Conservation (phyloP, 1,140 invertebrate species). For the Myzus persicae region DNA sequence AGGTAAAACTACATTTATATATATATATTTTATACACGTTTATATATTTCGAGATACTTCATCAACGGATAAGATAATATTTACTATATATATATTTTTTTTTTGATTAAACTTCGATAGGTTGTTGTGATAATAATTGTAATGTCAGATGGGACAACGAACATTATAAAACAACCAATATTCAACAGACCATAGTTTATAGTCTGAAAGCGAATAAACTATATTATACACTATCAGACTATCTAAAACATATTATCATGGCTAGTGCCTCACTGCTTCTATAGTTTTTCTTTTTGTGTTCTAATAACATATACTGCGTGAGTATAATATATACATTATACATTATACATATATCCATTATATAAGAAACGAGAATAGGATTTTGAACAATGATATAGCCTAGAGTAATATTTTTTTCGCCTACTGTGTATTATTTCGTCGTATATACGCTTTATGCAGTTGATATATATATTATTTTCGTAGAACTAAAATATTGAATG, state of each 20-base stretch:
- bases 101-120: background rate
- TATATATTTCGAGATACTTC: background rate
- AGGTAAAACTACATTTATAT: background rate
- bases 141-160: background rate
- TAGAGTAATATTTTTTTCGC: background rate
- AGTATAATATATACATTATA: background rate
- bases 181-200: too few relatives aligned
- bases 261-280: background rate
- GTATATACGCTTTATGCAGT: background rate
- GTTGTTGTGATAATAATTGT: background rate
- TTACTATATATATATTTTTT: background rate
- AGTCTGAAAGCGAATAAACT: too few relatives aligned
- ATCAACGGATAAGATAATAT: background rate
- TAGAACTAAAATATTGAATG: background rate
- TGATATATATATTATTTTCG: background rate
- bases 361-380: background rate
- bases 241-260: background rate
- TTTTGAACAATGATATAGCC: conserved; percentile 1
- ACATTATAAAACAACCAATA: background rate
- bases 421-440: background rate
- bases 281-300: background rate
- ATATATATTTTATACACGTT: background rate
- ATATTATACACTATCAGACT: background rate
- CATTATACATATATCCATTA: too few relatives aligned
- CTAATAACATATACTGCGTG: background rate